phyloP scores from a whole-genome alignment of 2,113 vertebrate species.

The Poecile atricapillus region DNA sequence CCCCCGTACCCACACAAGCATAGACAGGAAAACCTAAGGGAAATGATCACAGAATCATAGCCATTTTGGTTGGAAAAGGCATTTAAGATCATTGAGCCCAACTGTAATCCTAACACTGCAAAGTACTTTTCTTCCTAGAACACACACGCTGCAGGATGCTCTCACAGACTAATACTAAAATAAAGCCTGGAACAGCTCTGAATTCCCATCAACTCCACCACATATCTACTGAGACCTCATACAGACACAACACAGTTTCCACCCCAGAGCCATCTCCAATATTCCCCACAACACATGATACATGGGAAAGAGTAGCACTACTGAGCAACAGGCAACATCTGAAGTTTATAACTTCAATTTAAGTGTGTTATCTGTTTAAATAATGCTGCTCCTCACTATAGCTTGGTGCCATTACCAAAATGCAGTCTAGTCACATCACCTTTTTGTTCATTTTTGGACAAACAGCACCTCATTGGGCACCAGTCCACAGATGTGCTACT shows the following conservation, averaged over 20 bases:
- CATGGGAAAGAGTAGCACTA: background rate
- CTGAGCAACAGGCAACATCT: background rate
- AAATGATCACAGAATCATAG: background rate
- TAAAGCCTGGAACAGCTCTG: background rate
- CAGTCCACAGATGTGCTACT: background rate
- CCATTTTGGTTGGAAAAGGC: background rate
- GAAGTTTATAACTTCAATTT: background rate
- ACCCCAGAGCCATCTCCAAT: rapidly evolving
- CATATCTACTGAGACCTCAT: background rate
- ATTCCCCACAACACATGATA: background rate
- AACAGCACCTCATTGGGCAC: background rate
- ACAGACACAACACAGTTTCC: background rate
- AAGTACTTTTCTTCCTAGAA: background rate
- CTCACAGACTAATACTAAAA: background rate
- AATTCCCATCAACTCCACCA: background rate
- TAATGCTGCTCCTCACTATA: background rate
- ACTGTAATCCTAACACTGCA: background rate
- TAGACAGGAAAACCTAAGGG: background rate
- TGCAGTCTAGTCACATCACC: background rate
- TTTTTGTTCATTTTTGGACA: background rate
- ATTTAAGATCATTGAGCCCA: background rate
- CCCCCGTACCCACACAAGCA: rapidly evolving
- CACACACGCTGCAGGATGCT: rapidly evolving
- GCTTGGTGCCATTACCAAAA: background rate
- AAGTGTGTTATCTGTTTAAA: background rate